Evolutionary conservation across 2,113 vertebrate species (phyloP).

Genomic region (Pteronura brasiliensis): DNA sequence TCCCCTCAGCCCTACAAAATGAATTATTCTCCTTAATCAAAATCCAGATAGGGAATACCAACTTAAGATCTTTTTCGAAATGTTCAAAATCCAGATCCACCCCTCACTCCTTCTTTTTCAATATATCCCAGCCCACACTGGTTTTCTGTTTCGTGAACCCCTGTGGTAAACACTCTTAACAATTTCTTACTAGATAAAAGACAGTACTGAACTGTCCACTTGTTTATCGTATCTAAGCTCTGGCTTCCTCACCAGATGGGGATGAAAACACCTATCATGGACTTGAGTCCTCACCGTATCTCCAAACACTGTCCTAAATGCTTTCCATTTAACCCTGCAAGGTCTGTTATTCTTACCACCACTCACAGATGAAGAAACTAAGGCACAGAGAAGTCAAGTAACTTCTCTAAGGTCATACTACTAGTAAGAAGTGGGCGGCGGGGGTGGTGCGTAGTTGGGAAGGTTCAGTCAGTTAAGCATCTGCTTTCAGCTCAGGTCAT

Average conservation of each 20-base stretch:
- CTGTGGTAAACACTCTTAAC: neutral
- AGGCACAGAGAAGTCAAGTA: too few species aligned
- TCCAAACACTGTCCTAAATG: neutral
- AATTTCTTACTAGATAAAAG: neutral
- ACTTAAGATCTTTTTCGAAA: neutral
- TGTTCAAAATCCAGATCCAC: neutral
- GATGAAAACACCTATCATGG: neutral
- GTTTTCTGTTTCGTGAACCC: neutral
- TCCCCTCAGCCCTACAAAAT: neutral
- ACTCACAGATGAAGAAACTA: neutral
- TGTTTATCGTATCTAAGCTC: neutral
- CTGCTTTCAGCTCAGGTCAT: neutral
- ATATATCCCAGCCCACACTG: neutral
- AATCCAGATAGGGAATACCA: neutral
- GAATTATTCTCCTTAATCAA: neutral
- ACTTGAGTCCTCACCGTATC: too few species aligned
- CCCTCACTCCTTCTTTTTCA: neutral
- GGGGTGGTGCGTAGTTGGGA: rapidly evolving
- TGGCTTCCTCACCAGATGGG: neutral
- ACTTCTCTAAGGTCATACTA: too few species aligned
- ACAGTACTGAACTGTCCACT: neutral
- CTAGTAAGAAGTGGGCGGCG: too few species aligned
- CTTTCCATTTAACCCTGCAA: neutral
- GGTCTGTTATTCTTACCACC: neutral
- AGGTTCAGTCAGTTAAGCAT: neutral